Evolutionary conservation across 2,797 vertebrate species (phyloP).

Genomic region (Carapus acus): DNA sequence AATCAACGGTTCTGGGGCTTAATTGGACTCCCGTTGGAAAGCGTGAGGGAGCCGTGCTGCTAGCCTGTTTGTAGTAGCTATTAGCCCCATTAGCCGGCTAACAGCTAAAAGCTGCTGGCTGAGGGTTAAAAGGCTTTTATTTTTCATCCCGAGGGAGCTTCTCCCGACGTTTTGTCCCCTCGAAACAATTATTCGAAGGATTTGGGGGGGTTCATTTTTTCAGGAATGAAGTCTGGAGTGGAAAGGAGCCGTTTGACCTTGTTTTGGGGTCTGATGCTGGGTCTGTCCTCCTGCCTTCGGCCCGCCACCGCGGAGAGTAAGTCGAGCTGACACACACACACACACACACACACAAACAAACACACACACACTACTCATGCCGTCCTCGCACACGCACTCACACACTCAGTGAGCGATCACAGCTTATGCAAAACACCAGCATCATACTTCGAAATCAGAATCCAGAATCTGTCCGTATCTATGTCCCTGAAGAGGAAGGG

Average conservation of each 20-base stretch:
- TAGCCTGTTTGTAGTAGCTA: conserved; percentile 52
- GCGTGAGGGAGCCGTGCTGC: conserved; percentile 51
- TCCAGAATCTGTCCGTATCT: too few species aligned
- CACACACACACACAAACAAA: conserved; percentile 15
- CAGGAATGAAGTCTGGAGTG: conserved; percentile 85
- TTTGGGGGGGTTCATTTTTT: conserved; percentile 44
- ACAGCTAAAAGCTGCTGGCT: conserved; percentile 55
- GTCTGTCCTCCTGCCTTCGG: conserved; percentile 79
- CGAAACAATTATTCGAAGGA: conserved; percentile 34
- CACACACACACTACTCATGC: conserved; percentile 32
- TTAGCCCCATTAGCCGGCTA: conserved; percentile 65
- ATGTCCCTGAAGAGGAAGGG: too few species aligned
- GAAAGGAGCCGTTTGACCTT: conserved; percentile 85
- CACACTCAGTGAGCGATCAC: too few species aligned
- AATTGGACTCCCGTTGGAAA: conserved; percentile 48
- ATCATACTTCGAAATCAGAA: too few species aligned
- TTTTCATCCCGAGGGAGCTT: conserved; percentile 17
- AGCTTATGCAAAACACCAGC: too few species aligned
- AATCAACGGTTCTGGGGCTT: conserved; percentile 46
- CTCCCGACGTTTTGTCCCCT: conserved; percentile 26
- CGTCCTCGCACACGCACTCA: too few species aligned
- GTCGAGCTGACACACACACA: conserved; percentile 30
- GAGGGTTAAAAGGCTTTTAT: conserved; percentile 40
- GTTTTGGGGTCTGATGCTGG: conserved; percentile 85
- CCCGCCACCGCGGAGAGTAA: conserved; percentile 87